Evolutionary conservation across 2,797 vertebrate genomes (phyloP).

Genomic region (Adelosebastes latens): DNA sequence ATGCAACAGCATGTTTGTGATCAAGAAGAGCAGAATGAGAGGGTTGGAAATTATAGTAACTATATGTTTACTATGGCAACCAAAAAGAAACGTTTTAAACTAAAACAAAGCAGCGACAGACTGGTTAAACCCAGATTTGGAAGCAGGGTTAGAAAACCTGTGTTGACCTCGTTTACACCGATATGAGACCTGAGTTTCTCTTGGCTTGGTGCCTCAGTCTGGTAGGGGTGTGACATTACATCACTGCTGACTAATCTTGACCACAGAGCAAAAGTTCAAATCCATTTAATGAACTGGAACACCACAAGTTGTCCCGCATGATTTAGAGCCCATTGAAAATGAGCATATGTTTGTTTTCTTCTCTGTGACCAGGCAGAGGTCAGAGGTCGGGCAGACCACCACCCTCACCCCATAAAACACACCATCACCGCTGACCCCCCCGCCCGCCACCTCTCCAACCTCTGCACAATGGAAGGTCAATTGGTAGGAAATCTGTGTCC

Average conservation of each 20-base stretch:
- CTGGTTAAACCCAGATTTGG: neutral
- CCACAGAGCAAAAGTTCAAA: conserved; percentile 60
- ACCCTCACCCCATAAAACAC: conserved; percentile 56
- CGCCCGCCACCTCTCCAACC: conserved; percentile 45
- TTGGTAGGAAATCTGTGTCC: conserved; percentile 50
- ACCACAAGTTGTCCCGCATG: conserved; percentile 42
- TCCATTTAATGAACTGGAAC: conserved; percentile 64
- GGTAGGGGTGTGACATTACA: neutral
- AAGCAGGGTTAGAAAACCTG: neutral
- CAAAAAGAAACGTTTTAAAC: neutral
- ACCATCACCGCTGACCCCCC: neutral
- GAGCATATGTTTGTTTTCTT: conserved; percentile 68
- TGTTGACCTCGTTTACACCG: neutral
- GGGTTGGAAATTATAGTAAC: too few species aligned
- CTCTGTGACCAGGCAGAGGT: conserved; percentile 50
- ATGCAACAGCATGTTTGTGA: neutral
- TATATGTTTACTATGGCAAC: neutral
- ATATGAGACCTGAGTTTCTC: neutral
- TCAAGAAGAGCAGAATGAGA: neutral
- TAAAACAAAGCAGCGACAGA: neutral
- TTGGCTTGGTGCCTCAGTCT: neutral
- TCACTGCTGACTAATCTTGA: conserved; percentile 44
- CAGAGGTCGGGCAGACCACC: conserved; percentile 55
- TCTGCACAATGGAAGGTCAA: conserved; percentile 67
- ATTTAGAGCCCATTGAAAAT: conserved; percentile 55